Conservation (phyloP, 2,797 vertebrate species). For the Brachyalestes nurse region DNA sequence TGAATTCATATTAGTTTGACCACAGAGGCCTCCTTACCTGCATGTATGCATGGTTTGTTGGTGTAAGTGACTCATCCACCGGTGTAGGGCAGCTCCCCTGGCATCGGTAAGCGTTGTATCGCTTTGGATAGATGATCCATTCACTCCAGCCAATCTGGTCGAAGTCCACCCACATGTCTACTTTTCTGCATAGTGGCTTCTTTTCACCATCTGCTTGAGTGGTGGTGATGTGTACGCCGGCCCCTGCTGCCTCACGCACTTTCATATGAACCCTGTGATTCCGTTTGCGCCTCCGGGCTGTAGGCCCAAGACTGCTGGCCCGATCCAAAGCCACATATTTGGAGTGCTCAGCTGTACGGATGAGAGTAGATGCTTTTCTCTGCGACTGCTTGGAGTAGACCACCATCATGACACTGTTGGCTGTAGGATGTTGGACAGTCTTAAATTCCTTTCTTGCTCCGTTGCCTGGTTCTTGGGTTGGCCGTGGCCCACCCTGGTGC, state of each 20-base stretch:
- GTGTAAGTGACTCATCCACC: constrained; percentile 83
- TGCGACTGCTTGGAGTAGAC: constrained; percentile 82
- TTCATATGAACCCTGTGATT: constrained; percentile 69
- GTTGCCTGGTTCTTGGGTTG: not conserved
- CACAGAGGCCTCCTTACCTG: constrained; percentile 78
- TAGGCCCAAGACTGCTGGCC: not conserved
- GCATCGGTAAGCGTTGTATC: constrained; percentile 87
- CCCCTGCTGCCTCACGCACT: constrained; percentile 51
- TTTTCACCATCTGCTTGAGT: constrained; percentile 34
- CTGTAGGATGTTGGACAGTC: constrained; percentile 57
- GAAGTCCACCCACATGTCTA: constrained; percentile 90
- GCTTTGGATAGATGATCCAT: constrained; percentile 87
- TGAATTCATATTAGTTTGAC: not conserved
- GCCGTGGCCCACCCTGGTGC: constrained; percentile 54
- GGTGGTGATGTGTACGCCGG: not conserved
- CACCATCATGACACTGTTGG: constrained; percentile 81
- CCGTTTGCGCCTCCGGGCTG: constrained; percentile 74
- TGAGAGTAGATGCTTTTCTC: constrained; percentile 73
- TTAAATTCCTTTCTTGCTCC: constrained; percentile 15
- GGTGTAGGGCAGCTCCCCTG: constrained; percentile 86
- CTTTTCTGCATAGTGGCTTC: constrained; percentile 76
- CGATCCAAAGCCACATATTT: constrained; percentile 79
- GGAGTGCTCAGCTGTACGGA: constrained; percentile 83
- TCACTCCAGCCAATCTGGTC: constrained; percentile 84
- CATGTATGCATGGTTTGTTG: constrained; percentile 91